phyloP scores from a whole-genome alignment of 2,113 vertebrate species.

The Australoheros scitulus region DNA sequence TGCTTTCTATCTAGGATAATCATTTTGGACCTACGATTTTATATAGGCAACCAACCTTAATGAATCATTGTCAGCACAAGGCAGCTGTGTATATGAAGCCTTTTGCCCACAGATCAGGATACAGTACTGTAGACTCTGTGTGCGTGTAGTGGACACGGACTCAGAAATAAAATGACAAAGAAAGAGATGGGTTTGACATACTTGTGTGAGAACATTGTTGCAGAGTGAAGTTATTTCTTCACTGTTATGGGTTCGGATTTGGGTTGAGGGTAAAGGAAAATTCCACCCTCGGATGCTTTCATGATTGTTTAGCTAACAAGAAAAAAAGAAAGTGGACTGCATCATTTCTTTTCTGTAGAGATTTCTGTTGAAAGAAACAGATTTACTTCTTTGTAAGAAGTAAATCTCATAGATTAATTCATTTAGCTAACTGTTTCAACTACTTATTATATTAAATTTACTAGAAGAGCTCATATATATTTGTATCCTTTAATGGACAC shows the following conservation, averaged over 20 bases:
- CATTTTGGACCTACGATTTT: neutral
- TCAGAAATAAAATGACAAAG: neutral
- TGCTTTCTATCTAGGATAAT: conserved; percentile 13
- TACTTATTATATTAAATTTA: too few relatives aligned
- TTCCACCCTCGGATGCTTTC: neutral
- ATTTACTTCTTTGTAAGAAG: neutral
- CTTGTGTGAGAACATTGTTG: conserved; percentile 31
- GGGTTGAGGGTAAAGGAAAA: conserved; percentile 21
- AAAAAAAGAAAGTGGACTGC: neutral
- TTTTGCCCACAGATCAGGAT: neutral
- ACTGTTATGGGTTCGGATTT: neutral
- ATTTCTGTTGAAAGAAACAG: neutral
- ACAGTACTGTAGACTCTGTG: neutral
- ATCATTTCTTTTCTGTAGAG: neutral
- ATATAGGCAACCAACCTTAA: neutral
- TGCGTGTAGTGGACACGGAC: neutral
- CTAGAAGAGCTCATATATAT: neutral
- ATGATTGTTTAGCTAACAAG: conserved; percentile 12
- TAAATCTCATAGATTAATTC: too few relatives aligned
- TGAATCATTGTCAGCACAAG: conserved; percentile 15
- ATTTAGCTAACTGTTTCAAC: too few relatives aligned
- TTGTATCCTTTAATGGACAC: neutral
- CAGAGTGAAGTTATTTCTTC: conserved; percentile 24
- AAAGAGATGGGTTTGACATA: neutral
- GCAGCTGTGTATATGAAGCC: neutral